These are phyloP conservation scores for Dynastes maya DNA, from an alignment of 2,888 invertebrate genomes.

Conservation along the genomic window DNA sequence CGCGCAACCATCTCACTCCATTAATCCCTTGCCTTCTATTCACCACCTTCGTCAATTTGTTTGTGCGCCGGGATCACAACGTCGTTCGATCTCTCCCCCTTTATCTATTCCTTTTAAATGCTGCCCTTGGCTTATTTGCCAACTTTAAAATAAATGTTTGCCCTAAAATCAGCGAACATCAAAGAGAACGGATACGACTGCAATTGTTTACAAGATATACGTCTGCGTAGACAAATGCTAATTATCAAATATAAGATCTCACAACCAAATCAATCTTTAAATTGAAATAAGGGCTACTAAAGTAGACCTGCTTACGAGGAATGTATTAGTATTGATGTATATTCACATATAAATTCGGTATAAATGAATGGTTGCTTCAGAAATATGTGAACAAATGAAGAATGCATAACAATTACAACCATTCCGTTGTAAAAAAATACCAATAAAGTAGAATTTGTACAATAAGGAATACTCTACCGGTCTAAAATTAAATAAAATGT, in stretches of 20 bases:
- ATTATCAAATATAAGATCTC: slow-evolving; percentile 26
- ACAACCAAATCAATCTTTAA: neutral
- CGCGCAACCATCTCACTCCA: slow-evolving; percentile 36
- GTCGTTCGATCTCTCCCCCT: slow-evolving; percentile 49
- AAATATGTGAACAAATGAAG: too few relatives aligned
- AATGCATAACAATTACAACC: too few relatives aligned
- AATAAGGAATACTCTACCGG: too few relatives aligned
- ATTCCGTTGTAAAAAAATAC: too few relatives aligned
- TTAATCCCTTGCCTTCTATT: slow-evolving; percentile 43
- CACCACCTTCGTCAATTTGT: slow-evolving; percentile 43
- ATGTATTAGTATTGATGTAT: too few relatives aligned
- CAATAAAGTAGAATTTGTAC: too few relatives aligned
- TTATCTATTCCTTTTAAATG: slow-evolving; percentile 59
- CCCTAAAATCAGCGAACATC: slow-evolving; percentile 63
- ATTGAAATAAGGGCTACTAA: too few relatives aligned
- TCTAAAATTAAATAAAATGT: too few relatives aligned
- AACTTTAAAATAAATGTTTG: slow-evolving; percentile 67
- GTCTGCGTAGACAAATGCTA: slow-evolving; percentile 49
- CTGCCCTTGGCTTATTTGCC: slow-evolving; percentile 63
- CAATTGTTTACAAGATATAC: slow-evolving; percentile 46
- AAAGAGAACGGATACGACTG: slow-evolving; percentile 52
- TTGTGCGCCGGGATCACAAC: slow-evolving; percentile 8
- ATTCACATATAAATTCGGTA: too few relatives aligned
- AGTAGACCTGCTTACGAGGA: too few relatives aligned
- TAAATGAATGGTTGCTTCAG: too few relatives aligned